Conservation (phyloP, 2,888 invertebrate species). For the Venustoraphidia nigricollis region DNA sequence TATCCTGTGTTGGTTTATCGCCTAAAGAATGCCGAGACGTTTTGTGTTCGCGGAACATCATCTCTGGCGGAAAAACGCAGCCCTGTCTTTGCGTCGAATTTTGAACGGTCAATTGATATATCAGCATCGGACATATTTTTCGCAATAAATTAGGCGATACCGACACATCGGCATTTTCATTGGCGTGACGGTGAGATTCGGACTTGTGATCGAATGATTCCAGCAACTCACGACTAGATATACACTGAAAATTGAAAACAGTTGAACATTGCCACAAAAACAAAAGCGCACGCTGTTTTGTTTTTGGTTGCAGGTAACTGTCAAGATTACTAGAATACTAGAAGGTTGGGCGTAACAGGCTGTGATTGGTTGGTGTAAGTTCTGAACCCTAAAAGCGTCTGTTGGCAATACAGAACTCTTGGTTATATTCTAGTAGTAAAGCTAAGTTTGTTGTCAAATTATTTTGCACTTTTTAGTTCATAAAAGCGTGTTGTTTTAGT, state of each 20-base stretch:
- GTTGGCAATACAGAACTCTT: too few relatives aligned
- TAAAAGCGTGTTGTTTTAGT: too few relatives aligned
- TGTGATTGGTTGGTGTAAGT: too few relatives aligned
- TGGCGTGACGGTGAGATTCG: constrained; percentile 14
- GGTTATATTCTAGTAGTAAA: too few relatives aligned
- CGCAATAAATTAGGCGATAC: neutral
- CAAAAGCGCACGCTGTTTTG: too few relatives aligned
- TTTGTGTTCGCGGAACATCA: neutral
- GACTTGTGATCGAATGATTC: constrained; percentile 9
- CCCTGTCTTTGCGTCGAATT: constrained; percentile 27
- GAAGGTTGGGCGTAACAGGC: too few relatives aligned
- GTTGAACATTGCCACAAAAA: too few relatives aligned
- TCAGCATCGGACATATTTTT: constrained; percentile 47
- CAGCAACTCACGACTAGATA: constrained; percentile 26
- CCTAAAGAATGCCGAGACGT: neutral
- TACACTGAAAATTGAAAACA: constrained; percentile 27
- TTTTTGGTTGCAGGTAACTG: too few relatives aligned
- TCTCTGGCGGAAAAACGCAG: neutral
- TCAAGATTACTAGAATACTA: too few relatives aligned
- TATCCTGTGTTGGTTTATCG: neutral
- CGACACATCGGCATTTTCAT: constrained; percentile 18
- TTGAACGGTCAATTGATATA: constrained; percentile 47
- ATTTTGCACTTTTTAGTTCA: too few relatives aligned
- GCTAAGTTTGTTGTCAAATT: too few relatives aligned
- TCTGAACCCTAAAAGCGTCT: too few relatives aligned